phyloP scores from a whole-genome alignment of 2,113 vertebrate species.

The Urocitellus parryii region DNA sequence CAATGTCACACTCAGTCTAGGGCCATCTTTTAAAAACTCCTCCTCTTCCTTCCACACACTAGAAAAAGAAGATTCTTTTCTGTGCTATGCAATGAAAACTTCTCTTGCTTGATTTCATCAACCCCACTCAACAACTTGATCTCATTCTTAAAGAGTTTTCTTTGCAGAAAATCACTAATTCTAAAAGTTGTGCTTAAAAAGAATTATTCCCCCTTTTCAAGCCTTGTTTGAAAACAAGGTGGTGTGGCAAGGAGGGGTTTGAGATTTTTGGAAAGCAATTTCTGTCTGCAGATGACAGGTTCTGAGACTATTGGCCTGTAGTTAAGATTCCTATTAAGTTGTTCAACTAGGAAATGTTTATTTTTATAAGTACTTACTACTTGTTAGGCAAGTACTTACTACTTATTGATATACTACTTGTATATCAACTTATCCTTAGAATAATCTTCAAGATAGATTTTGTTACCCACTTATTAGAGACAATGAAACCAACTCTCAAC shows the following conservation, averaged over 20 bases:
- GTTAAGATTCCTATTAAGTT: neutral
- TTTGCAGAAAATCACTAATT: neutral
- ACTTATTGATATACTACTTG: neutral
- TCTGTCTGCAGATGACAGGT: neutral
- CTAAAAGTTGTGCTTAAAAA: neutral
- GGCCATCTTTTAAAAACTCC: neutral
- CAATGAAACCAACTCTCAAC: neutral
- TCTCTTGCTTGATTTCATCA: neutral
- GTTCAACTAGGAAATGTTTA: neutral
- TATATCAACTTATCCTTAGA: neutral
- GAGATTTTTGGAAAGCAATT: neutral
- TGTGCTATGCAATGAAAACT: neutral
- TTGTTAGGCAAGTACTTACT: neutral
- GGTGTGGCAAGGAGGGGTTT: neutral
- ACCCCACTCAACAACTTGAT: neutral
- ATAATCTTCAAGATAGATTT: neutral
- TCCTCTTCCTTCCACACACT: neutral
- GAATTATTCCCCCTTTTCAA: neutral
- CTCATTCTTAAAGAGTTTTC: neutral
- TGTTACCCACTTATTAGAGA: neutral
- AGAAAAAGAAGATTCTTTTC: neutral
- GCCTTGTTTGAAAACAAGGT: neutral
- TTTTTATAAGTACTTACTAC: neutral
- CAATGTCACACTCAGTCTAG: neutral
- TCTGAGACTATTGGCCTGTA: neutral